Conservation (phyloP, 1,140 invertebrate species). For the Heliconius hermathena region DNA sequence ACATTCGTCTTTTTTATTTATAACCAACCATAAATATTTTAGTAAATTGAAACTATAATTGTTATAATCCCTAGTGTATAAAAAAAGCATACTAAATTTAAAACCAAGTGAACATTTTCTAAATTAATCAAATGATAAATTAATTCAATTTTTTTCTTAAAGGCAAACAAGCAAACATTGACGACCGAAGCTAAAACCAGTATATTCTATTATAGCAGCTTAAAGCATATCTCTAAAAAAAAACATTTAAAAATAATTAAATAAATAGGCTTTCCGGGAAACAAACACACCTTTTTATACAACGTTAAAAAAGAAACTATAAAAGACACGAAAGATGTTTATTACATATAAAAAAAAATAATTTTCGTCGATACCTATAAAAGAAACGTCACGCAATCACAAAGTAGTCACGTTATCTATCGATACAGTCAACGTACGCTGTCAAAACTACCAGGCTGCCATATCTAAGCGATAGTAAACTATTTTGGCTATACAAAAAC, state of each 20-base stretch:
- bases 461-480: slow-evolving; percentile 67
- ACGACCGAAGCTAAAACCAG: too few species aligned
- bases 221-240: too few species aligned
- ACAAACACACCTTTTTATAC: slow-evolving; percentile 6
- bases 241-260: background rate
- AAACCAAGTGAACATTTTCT: too few species aligned
- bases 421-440: slow-evolving; percentile 75
- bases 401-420: slow-evolving; percentile 53
- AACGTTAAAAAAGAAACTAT: slow-evolving; percentile 8
- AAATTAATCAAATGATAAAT: too few species aligned
- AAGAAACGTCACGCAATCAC: slow-evolving; percentile 17
- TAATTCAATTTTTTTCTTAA: too few species aligned
- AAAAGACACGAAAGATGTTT: slow-evolving; percentile 2
- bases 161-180: too few species aligned
- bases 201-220: too few species aligned
- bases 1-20: too few species aligned
- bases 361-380: slow-evolving; percentile 16
- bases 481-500: slow-evolving; percentile 76
- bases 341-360: slow-evolving; percentile 3
- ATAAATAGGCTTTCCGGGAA: slow-evolving; percentile 8
- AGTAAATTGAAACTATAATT: too few species aligned
- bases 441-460: slow-evolving; percentile 75
- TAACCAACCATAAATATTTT: too few species aligned
- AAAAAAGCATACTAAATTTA: too few species aligned
- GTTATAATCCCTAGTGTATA: too few species aligned